Base-by-base conservation (phyloP, 1,140 invertebrate species). In the Tetramorium parvispinum region DNA sequence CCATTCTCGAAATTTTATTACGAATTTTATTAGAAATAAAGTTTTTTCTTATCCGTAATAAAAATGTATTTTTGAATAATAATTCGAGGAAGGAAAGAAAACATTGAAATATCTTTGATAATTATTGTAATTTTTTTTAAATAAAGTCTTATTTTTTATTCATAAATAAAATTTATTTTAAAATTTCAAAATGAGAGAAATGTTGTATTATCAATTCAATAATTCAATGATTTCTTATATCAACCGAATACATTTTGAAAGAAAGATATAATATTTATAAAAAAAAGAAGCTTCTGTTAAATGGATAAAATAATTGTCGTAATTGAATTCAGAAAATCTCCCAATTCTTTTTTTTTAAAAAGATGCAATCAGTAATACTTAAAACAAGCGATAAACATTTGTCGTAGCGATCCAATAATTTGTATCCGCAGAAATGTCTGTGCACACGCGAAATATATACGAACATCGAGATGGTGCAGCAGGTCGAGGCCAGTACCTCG, bases 401-500 rank as follows among this genome's bases (percentile, higher is more conserved):
- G 24, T 13, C n/a, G 11, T 11, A 66, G 21, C 3, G 5, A 61
- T 24, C 21, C n/a, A 61, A 61, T 43, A 43, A 65, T 46, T 49
- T 4, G 18, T 21, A 65, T 5, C 1, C 5, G n/a, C 5, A 13
- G 7, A 10, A 49, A 24, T 0, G 37, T 63, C 5, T 27, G 1
- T 40, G n/a, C 32, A 40, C 21, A 21, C 27, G n/a, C n/a, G 21
- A 77, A 27, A 18, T 89, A n/a, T 78, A 57, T 73, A 57, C 27
- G 51, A 18, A 76, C 40, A 11, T 11, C 37, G 76, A 86, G 87
- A 55, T 70, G 46, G 59, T 73, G 75, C 51, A 87, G 75, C 37
- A 76, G 86, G 79, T 87, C 77, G 89, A 91, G 82, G 89, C 57
- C 88, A 73, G 87, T 88, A 89, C 57, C 59, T 43, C 81, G 85